Evolutionary conservation across 2,888 invertebrate genomes (phyloP).

Genomic region (Pomacea canaliculata): DNA sequence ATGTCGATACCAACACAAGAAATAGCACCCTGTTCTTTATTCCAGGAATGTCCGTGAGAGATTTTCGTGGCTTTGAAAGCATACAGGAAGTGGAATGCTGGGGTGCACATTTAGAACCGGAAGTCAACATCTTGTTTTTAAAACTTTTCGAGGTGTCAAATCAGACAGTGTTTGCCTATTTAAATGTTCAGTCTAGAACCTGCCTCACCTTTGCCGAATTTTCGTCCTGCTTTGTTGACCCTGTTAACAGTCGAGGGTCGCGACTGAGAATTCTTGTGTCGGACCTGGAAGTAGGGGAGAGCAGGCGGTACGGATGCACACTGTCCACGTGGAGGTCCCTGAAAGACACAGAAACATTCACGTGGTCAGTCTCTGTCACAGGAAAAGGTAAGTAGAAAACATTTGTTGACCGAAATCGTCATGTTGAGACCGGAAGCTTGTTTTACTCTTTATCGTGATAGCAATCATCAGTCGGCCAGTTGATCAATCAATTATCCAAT

Average conservation of each 20-base stretch:
- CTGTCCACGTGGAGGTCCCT: background rate
- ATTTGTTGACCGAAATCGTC: too few species aligned
- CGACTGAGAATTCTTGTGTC: slow-evolving; percentile 1
- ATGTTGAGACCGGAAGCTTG: too few species aligned
- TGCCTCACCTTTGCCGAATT: slow-evolving; percentile 5
- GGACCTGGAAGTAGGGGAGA: slow-evolving; percentile 12
- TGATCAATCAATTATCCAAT: too few species aligned
- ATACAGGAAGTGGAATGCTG: slow-evolving; percentile 25
- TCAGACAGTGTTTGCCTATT: background rate
- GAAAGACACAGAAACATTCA: background rate
- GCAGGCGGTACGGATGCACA: background rate
- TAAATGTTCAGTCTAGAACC: background rate
- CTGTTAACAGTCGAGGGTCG: background rate
- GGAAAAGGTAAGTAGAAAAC: background rate
- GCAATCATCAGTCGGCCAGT: too few species aligned
- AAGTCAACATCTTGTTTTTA: slow-evolving; percentile 7
- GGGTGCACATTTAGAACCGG: slow-evolving; percentile 2
- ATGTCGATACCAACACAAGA: too few species aligned
- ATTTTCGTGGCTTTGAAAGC: slow-evolving; percentile 15
- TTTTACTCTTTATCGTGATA: too few species aligned
- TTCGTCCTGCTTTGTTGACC: slow-evolving; percentile 7
- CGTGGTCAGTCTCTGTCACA: background rate
- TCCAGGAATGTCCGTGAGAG: slow-evolving; percentile 16
- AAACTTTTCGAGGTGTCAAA: background rate
- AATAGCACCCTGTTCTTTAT: background rate